Base-by-base conservation (phyloP, 1,140 invertebrate genomes). In the Zeugodacus cucurbitae region DNA sequence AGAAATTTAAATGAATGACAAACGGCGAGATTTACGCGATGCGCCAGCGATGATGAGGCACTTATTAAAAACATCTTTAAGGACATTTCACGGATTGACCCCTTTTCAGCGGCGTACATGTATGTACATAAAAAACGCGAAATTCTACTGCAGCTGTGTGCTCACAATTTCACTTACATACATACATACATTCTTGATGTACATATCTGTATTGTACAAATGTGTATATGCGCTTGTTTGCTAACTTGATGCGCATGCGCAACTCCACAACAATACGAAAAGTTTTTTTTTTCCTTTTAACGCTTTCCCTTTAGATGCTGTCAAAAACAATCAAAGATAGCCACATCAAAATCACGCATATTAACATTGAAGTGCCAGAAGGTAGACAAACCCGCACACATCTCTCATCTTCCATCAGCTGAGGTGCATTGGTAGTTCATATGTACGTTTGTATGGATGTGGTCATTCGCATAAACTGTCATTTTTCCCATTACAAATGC, bases 301-400 rank as follows among this genome's bases (percentile, higher is more conserved):
- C 74, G 41, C 41, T 82, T 82, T 82, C 41, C 74, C 41, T 48
- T 82, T 48, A 82, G 74, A 82, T 82, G 59, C 87, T 87, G 87
- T 87, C 87, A 87, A 67, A 87, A 87, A 57, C 87, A 87, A 87
- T 87, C 87, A 87, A 87, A 70, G 87, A 87, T 70, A 87, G 64
- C 59, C 87, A 48, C 64, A 70, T 87, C 64, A 87, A 87, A 87
- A 70, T 87, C 87, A 22, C 64, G 41, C 87, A 70, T 41, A 82
- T 82, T 82, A 82, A 48, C 74, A 54, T 29, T 82, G 74, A 82
- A 82, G 74, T 48, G 41, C 22, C 41, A 48, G 37, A 82, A 82
- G 74, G 74, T 82, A 82, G 74, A 37, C 74, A 82, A 82, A 82
- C 41, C 44, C n/a, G 44, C 37, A 44, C 74, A 82, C 74, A 82